Conservation (phyloP, 1,140 invertebrate species). For the Glossosoma conforme region DNA sequence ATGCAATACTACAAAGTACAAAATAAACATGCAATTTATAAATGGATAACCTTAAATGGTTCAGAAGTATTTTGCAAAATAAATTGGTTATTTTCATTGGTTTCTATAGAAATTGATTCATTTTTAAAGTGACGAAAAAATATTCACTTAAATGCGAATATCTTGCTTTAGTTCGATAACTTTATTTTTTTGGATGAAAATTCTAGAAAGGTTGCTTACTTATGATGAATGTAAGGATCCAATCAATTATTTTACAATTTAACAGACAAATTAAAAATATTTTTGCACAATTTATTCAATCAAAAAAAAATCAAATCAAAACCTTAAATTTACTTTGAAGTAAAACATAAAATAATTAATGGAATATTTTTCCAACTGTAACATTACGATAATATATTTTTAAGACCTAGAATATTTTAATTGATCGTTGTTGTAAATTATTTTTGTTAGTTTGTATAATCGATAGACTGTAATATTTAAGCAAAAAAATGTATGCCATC, state of each 20-base stretch:
- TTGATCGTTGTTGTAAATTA: slow-evolving; percentile 32
- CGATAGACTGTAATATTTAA: slow-evolving; percentile 30
- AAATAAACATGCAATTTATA: no score
- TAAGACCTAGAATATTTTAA: slow-evolving; percentile 21
- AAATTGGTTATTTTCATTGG: no score
- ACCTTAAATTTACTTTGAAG: no score
- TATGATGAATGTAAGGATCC: neutral
- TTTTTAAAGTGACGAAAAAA: no score
- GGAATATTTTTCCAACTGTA: neutral
- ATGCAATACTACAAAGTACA: no score
- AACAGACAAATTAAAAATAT: slow-evolving; percentile 1
- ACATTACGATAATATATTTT: slow-evolving; percentile 3
- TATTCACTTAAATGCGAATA: no score
- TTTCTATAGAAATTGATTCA: no score
- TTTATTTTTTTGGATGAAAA: no score
- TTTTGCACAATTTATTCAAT: neutral
- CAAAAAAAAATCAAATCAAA: neutral
- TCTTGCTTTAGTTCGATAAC: no score
- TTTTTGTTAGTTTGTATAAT: slow-evolving; percentile 33
- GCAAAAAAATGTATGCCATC: slow-evolving; percentile 28
- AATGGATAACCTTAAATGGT: no score
- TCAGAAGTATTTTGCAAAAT: no score
- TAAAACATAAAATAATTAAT: neutral
- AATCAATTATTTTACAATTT: neutral
- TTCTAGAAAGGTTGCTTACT: no score